A percentile compares a stretch with the other conserved stretches of the same genome.
Evolutionary conservation across 1,140 invertebrate genomes (phyloP).

Genomic region (Goniozus legneri): DNA sequence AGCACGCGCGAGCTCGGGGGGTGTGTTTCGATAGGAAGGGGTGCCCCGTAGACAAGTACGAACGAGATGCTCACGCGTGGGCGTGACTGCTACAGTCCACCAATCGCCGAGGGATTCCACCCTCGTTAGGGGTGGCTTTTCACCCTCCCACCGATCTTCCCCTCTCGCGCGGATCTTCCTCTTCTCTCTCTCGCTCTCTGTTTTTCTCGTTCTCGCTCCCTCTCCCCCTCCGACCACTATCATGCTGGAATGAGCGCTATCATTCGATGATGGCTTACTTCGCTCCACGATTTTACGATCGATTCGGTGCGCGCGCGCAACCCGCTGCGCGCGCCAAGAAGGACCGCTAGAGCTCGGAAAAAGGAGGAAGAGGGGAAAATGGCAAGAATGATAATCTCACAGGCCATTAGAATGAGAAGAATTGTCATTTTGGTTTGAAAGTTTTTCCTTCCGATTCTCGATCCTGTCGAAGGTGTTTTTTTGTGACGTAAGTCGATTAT

Average conservation of each 20-base stretch:
- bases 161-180: slow-evolving; percentile 6
- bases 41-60: slow-evolving; percentile 6
- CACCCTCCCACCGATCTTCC: slow-evolving; percentile 1
- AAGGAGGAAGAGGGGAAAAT: too few relatives aligned
- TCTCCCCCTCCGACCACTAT: slow-evolving; percentile 25
- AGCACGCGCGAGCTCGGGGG: slow-evolving; percentile 11
- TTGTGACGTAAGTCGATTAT: too few relatives aligned
- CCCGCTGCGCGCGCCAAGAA: too few relatives aligned
- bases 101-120: background rate
- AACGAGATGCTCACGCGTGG: slow-evolving; percentile 4
- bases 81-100: background rate
- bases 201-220: slow-evolving; percentile 13
- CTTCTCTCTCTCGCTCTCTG: slow-evolving; percentile 5
- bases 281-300: slow-evolving; percentile 29
- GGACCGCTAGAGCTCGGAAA: background rate
- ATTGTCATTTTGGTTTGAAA: background rate
- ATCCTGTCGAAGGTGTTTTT: background rate
- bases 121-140: slow-evolving; percentile 12
- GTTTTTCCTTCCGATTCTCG: background rate
- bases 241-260: slow-evolving; percentile 30
- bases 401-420: background rate
- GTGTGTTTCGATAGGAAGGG: slow-evolving; percentile 1
- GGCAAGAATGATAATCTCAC: too few relatives aligned
- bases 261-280: slow-evolving; percentile 33
- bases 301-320: slow-evolving; percentile 15